phyloP scores from a whole-genome alignment of 2,888 invertebrate species.

The Villa cingulata region DNA sequence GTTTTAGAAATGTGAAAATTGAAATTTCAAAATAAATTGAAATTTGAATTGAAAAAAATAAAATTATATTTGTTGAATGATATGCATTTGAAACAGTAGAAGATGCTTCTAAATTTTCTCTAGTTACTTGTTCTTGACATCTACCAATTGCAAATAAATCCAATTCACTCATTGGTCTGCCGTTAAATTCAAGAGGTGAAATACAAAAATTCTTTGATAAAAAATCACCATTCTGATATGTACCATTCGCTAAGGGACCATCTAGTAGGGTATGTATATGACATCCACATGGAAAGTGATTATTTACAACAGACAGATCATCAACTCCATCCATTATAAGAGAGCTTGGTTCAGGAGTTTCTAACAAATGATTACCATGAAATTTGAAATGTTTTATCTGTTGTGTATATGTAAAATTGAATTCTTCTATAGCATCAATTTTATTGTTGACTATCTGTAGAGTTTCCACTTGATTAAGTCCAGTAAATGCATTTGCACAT shows the following conservation, averaged over 20 bases:
- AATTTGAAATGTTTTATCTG: constrained; percentile 57
- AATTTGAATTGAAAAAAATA: neutral
- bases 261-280: constrained; percentile 63
- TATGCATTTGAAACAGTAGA: constrained; percentile 12
- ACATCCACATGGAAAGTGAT: constrained; percentile 81
- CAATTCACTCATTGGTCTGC: constrained; percentile 55
- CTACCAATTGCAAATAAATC: constrained; percentile 51
- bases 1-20: neutral
- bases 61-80: neutral
- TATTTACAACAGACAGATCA: constrained; percentile 55
- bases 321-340: constrained; percentile 60
- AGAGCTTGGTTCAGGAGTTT: constrained; percentile 53
- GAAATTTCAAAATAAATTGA: constrained; percentile 8
- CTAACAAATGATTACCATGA: constrained; percentile 71
- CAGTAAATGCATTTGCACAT: constrained; percentile 60
- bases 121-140: constrained; percentile 53
- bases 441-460: constrained; percentile 73
- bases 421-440: constrained; percentile 65
- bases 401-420: constrained; percentile 56
- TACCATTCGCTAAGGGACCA: constrained; percentile 58
- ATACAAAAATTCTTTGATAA: constrained; percentile 69
- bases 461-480: constrained; percentile 54
- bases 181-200: constrained; percentile 71
- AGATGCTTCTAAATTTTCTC: constrained; percentile 49
- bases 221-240: constrained; percentile 47